Conservation (phyloP, 2,113 vertebrate species). For the Ptilonorhynchus violaceus region DNA sequence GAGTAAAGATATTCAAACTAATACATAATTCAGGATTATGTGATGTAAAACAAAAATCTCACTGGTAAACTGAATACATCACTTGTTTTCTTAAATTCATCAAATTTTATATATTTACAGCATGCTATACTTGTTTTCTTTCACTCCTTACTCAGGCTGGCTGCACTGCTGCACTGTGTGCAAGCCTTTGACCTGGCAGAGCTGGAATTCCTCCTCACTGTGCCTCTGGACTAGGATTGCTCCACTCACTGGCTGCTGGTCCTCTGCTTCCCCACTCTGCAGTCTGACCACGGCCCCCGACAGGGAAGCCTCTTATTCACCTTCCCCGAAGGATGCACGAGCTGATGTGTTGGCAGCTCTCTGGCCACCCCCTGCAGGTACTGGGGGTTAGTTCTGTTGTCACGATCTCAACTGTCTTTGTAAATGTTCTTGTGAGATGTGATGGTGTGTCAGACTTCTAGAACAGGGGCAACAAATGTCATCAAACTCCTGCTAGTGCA, state of each 20-base stretch:
- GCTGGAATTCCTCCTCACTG: background rate
- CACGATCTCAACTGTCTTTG: no score
- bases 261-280: background rate
- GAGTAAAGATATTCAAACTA: background rate
- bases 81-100: background rate
- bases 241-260: no score
- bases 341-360: background rate
- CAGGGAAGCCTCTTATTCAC: no score
- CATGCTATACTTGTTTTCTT: background rate
- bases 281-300: rapidly evolving
- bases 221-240: background rate
- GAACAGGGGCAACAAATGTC: background rate
- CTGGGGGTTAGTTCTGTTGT: background rate
- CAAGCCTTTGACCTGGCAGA: background rate
- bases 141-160: background rate
- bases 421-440: background rate
- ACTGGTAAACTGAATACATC: background rate
- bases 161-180: background rate
- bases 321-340: background rate
- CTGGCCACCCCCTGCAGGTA: background rate
- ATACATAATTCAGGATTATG: background rate
- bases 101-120: background rate
- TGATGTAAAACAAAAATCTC: background rate
- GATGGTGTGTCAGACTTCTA: background rate
- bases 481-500: background rate